Conservation (phyloP, 53 echinoderm and acorn worm genomes). For the Astropecten irregularis region DNA sequence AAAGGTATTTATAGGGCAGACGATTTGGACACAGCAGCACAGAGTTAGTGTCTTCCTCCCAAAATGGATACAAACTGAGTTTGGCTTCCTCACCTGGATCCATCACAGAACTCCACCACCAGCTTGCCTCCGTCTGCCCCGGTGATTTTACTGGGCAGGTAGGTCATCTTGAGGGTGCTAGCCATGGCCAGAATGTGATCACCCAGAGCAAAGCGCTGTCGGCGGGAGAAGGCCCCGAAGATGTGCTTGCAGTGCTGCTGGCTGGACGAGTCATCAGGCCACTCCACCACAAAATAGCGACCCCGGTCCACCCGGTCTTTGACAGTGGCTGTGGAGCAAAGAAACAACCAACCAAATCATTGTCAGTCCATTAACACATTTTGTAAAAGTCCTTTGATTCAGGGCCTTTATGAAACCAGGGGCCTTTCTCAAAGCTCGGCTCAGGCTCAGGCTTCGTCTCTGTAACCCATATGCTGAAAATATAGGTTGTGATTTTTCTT, state of each 20-base stretch:
- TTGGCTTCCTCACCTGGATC: constrained; percentile 89
- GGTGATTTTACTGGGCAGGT: constrained; percentile 82
- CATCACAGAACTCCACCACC: constrained; percentile 88
- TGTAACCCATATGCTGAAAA: too few species aligned
- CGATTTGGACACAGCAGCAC: too few species aligned
- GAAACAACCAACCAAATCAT: too few species aligned
- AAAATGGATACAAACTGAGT: too few species aligned
- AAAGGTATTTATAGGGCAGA: too few species aligned
- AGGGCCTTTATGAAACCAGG: too few species aligned
- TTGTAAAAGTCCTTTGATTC: too few species aligned
- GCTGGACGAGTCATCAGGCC: constrained; percentile 75
- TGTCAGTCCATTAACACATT: too few species aligned
- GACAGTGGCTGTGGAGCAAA: constrained; percentile 67
- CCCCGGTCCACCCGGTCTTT: constrained; percentile 71
- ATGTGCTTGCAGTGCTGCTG: constrained; percentile 81
- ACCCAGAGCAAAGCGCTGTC: constrained; percentile 88
- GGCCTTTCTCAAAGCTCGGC: too few species aligned
- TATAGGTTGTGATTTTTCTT: too few species aligned
- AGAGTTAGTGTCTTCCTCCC: too few species aligned
- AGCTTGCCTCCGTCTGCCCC: constrained; percentile 66
- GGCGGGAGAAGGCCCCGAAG: constrained; percentile 90
- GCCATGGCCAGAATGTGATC: constrained; percentile 85
- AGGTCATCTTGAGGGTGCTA: constrained; percentile 65
- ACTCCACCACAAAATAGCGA: constrained; percentile 75
- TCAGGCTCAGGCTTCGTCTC: too few species aligned